Base-by-base conservation (phyloP, 30 jellyfish, hydroid and myxozoan genomes). In the Cassiopea andromeda region DNA sequence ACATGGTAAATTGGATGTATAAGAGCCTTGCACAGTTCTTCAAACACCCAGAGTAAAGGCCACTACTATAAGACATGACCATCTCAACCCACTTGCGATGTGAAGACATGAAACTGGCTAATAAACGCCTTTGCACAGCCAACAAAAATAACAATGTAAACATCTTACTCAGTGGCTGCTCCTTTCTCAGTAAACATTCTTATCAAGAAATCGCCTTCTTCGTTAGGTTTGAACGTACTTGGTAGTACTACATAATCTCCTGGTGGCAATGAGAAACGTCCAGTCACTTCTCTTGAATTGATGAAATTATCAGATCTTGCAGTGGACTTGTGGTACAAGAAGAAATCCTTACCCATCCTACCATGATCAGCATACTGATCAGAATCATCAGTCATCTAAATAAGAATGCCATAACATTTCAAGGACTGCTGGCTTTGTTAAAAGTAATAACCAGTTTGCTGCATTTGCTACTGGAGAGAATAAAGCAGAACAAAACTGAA, bases 101-200 rank as follows among this genome's bases (percentile, higher is more conserved):
- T 27, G 38, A 27, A 27, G 38, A 27, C 38, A 27, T 27, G 38
- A 27, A 27, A 27, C 38, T 27, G 38, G 38, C 38, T 27, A 27
- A 27, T 27, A 27, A 27, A 27, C 38, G 38, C 38, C 38, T 27
- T 27, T 27, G 67, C 12, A 17, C 64, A 54, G 7, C 7, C 7
- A 54, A 54, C 12, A 54, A 54, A 54, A 54, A 54, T 3, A 3
- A 54, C 64, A 54, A 3, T 54, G 7, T 5, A 2, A 14, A 64
- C 5, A 17, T 69, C 93, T 78, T 46, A 95, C 99, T 87, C 92
- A 47, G 97, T 77, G 38, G 89, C 78, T 49, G 95, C 98, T 27
- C 97, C 97, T 81, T 95, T 95, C 84, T 95, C 99, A 1, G 99
- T 85, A 73, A 90, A 95, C 98, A 95, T 87, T 83, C 99, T 85